Conservation (phyloP, 1,140 invertebrate genomes). For the Dendrolimus kikuchii region DNA sequence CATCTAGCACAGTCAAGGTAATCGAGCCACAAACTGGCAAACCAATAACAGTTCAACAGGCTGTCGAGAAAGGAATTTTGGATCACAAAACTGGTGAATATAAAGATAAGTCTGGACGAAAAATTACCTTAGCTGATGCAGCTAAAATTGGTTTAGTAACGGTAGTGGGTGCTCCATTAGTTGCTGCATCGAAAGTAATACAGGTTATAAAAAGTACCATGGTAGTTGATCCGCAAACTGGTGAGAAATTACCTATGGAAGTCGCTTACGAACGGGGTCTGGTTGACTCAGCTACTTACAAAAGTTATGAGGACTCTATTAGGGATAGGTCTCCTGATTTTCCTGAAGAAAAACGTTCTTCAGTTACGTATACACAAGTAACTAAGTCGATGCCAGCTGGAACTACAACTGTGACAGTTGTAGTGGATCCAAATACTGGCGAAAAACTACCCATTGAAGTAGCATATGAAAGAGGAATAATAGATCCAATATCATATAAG, state of each 20-base stretch:
- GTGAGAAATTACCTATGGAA: conserved; percentile 82
- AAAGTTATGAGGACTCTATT: conserved; percentile 71
- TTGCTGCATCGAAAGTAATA: conserved; percentile 76
- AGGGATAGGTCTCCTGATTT: conserved; percentile 39
- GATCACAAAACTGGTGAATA: conserved; percentile 83
- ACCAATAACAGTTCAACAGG: conserved; percentile 82
- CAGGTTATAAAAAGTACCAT: conserved; percentile 72
- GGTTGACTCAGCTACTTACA: conserved; percentile 76
- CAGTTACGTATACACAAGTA: conserved; percentile 17
- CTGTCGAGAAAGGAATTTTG: conserved; percentile 82
- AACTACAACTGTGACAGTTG: conserved; percentile 70
- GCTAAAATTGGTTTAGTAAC: conserved; percentile 81
- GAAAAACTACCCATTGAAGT: conserved; percentile 80
- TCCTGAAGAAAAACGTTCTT: conserved; percentile 9
- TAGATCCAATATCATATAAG: conserved; percentile 74
- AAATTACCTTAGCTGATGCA: conserved; percentile 82
- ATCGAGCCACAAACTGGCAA: conserved; percentile 82
- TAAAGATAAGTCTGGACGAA: conserved; percentile 76
- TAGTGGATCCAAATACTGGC: conserved; percentile 86
- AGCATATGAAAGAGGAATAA: conserved; percentile 81
- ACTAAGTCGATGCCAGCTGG: conserved; percentile 10
- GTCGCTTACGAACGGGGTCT: conserved; percentile 86
- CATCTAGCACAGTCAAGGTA: conserved; percentile 80
- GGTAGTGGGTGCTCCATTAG: conserved; percentile 80
- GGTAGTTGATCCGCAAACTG: conserved; percentile 84